phyloP scores from a whole-genome alignment of 2,888 invertebrate genomes.

The Venusia cambrica region DNA sequence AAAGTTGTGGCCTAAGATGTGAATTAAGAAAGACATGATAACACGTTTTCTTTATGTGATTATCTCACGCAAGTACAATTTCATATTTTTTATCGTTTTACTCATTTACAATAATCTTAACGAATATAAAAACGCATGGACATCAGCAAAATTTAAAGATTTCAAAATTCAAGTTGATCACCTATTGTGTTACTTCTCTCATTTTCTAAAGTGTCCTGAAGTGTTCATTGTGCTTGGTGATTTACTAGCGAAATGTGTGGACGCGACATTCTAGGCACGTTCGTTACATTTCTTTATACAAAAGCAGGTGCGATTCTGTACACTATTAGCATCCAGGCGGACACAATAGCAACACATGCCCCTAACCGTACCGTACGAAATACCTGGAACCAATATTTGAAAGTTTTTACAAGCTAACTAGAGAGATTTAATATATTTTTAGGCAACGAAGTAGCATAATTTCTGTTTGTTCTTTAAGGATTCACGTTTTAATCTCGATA shows the following conservation, averaged over 20 bases:
- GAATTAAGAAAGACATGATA: conserved; percentile 9
- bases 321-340: conserved; percentile 43
- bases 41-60: conserved; percentile 14
- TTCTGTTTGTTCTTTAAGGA: too few relatives aligned
- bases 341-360: conserved; percentile 44
- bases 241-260: conserved; percentile 30
- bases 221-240: conserved; percentile 29
- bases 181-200: conserved; percentile 3
- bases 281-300: conserved; percentile 49
- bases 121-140: too few relatives aligned
- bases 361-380: too few relatives aligned
- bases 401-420: too few relatives aligned
- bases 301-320: conserved; percentile 49
- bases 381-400: too few relatives aligned
- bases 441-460: too few relatives aligned
- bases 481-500: too few relatives aligned
- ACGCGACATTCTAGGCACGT: conserved; percentile 39
- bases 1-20: too few relatives aligned
- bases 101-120: conserved; percentile 3
- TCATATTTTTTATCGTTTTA: conserved; percentile 5
- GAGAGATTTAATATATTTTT: too few relatives aligned
- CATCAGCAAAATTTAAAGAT: neutral
- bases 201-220: conserved; percentile 12
- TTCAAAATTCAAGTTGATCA: conserved; percentile 4
- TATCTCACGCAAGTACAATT: conserved; percentile 17